Evolutionary conservation across 2,797 vertebrate genomes (phyloP).

Genomic region (Botia kubotai): DNA sequence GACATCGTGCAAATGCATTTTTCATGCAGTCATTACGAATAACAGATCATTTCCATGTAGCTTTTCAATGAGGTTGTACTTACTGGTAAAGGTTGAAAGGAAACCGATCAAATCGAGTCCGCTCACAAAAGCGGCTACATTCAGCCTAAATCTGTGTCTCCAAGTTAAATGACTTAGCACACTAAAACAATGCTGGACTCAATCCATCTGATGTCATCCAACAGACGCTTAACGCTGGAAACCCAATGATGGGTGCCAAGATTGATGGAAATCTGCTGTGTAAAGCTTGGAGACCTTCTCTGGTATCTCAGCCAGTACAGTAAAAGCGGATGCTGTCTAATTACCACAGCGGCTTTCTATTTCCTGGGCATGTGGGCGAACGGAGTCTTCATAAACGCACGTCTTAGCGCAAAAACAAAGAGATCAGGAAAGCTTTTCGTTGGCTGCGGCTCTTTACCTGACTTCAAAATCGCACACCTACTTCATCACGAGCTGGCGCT

Average conservation of each 20-base stretch:
- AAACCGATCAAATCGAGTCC: background rate
- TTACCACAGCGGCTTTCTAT: conserved; percentile 26
- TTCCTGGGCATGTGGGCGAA: conserved; percentile 14
- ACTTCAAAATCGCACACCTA: conserved; percentile 45
- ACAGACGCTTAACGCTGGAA: conserved; percentile 11
- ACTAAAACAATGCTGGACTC: background rate
- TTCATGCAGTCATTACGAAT: conserved; percentile 2
- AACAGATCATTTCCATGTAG: background rate
- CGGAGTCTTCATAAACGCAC: conserved; percentile 26
- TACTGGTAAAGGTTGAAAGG: background rate
- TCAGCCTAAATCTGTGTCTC: background rate
- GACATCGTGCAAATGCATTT: background rate
- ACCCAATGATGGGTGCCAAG: conserved; percentile 10
- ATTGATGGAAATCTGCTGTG: conserved; percentile 16
- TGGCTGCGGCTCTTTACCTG: conserved; percentile 19
- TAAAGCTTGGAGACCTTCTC: conserved; percentile 29
- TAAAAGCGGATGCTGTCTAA: conserved; percentile 25
- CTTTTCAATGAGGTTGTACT: background rate
- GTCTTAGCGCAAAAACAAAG: conserved; percentile 13
- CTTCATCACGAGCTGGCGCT: conserved; percentile 13
- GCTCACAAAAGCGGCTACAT: background rate
- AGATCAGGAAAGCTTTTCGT: conserved; percentile 4
- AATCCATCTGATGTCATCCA: conserved; percentile 6
- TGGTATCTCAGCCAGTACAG: conserved; percentile 29
- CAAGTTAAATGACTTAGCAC: background rate